These are phyloP conservation scores for Leucoraja ocellata DNA, from an alignment of 2,797 vertebrate genomes.

Conservation along the genomic window DNA sequence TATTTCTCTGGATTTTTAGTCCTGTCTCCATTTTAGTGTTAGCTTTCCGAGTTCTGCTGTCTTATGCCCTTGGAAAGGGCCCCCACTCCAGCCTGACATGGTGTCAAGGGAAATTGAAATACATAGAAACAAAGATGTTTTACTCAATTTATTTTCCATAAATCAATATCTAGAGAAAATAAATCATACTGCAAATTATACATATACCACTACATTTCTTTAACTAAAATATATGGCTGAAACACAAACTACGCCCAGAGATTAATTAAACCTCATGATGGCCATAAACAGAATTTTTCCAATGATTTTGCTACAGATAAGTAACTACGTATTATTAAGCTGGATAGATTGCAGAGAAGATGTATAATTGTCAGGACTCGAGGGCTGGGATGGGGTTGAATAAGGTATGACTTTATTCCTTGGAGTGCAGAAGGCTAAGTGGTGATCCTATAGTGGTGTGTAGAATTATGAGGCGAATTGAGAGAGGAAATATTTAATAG, in stretches of 20 bases:
- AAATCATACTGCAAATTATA: background rate
- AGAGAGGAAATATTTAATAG: no score
- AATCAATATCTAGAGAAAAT: background rate
- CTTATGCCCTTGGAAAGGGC: background rate
- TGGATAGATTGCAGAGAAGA: background rate
- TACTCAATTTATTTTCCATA: background rate
- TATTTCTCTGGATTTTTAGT: no score
- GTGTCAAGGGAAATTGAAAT: background rate
- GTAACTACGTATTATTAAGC: background rate
- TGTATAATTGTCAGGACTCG: background rate
- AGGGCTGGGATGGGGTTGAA: background rate
- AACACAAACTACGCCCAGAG: background rate
- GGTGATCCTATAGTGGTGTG: no score
- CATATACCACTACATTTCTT: background rate
- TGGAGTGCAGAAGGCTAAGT: no score
- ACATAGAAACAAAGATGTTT: background rate
- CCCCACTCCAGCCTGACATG: background rate
- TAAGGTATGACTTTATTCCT: no score
- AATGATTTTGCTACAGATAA: background rate
- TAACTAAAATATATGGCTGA: background rate
- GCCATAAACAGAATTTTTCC: background rate
- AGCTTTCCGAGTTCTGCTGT: background rate
- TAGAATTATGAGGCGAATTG: no score
- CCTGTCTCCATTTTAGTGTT: no score
- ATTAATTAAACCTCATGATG: background rate